Evolutionary conservation across 2,888 invertebrate species (phyloP).

Genomic region (Heliconius cydno): DNA sequence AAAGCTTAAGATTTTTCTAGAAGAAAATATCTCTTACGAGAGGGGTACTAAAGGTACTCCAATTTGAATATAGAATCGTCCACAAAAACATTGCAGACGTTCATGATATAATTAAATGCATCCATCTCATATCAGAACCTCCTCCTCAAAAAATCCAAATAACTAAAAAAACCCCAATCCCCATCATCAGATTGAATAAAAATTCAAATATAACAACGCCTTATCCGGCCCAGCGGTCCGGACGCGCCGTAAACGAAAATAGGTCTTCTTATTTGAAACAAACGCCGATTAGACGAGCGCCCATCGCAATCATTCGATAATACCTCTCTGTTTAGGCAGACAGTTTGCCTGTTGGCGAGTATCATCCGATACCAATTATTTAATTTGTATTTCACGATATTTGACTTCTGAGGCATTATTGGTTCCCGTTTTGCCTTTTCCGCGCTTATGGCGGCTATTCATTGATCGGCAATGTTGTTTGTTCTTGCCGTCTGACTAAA

Average conservation of each 20-base stretch:
- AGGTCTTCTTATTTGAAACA: conserved; percentile 58
- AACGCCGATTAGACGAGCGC: conserved; percentile 55
- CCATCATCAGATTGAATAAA: conserved; percentile 20
- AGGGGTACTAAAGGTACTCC: no score
- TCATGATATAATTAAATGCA: no score
- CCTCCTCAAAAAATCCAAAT: neutral
- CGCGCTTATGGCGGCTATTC: conserved; percentile 25
- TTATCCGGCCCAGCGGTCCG: conserved; percentile 59
- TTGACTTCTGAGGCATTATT: conserved; percentile 12
- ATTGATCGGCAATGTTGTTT: conserved; percentile 28
- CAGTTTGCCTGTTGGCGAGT: conserved; percentile 42
- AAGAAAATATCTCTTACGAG: no score
- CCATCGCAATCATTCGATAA: conserved; percentile 46
- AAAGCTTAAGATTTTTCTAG: neutral
- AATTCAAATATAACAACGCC: conserved; percentile 44
- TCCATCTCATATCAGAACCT: no score
- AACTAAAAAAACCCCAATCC: conserved; percentile 5
- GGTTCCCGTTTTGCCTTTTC: conserved; percentile 32
- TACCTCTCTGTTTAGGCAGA: conserved; percentile 42
- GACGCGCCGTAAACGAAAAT: conserved; percentile 54
- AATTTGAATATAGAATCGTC: no score
- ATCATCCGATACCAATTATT: conserved; percentile 41
- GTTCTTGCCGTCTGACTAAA: conserved; percentile 33
- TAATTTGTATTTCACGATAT: conserved; percentile 34
- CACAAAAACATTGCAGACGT: no score